phyloP scores from a whole-genome alignment of 2,113 vertebrate species.

The Strix aluco region DNA sequence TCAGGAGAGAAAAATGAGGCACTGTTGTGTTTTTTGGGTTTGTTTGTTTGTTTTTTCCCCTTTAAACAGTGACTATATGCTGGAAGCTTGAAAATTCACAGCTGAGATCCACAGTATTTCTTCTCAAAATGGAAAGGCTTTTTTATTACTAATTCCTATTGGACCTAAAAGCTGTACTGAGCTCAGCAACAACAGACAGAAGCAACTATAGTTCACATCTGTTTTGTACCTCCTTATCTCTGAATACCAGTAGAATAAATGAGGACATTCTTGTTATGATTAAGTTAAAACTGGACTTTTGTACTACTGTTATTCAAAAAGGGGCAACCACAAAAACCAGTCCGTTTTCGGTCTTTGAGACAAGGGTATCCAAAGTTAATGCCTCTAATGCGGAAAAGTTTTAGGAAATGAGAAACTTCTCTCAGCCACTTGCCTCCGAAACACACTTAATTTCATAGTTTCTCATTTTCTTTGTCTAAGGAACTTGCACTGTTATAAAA shows the following conservation, averaged over 20 bases:
- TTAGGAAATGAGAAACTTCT: neutral
- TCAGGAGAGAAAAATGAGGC: neutral
- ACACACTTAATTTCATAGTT: neutral
- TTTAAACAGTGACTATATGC: neutral
- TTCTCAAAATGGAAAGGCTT: neutral
- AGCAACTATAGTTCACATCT: neutral
- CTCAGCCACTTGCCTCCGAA: neutral
- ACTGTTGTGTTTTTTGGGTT: no score
- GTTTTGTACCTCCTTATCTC: neutral
- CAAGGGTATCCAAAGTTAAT: neutral
- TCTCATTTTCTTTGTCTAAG: neutral
- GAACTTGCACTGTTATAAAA: neutral
- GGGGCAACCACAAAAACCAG: neutral
- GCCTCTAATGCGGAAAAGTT: neutral
- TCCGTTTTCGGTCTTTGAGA: neutral
- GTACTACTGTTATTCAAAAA: neutral
- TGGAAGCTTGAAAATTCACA: neutral
- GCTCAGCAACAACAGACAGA: neutral
- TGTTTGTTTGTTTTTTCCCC: no score
- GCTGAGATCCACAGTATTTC: neutral
- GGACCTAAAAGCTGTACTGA: neutral
- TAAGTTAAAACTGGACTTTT: neutral
- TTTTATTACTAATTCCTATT: neutral
- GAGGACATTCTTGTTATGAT: neutral
- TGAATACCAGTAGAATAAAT: neutral